These are phyloP conservation scores for Sthenelais limicola DNA, from an alignment of 2,888 invertebrate genomes.

Conservation along the genomic window DNA sequence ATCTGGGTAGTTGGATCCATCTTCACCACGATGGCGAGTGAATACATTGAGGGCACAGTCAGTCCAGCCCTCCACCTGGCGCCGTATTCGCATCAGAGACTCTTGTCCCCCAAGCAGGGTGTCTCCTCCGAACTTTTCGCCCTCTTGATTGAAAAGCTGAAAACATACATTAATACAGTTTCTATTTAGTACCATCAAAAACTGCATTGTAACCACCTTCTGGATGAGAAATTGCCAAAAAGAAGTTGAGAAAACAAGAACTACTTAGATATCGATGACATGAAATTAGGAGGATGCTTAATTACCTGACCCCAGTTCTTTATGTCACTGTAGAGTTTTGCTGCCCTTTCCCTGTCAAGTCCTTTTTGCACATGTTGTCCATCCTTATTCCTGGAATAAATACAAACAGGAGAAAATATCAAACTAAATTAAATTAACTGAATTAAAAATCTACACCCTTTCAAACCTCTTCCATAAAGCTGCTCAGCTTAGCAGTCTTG, in stretches of 20 bases:
- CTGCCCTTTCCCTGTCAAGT: constrained; percentile 58
- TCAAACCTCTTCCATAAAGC: too few relatives aligned
- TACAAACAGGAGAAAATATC: too few relatives aligned
- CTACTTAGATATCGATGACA: background rate
- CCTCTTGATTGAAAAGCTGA: constrained; percentile 61
- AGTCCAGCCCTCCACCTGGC: constrained; percentile 69
- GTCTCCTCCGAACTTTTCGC: constrained; percentile 69
- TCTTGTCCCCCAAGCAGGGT: constrained; percentile 66
- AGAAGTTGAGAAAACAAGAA: background rate
- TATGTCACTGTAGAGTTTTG: constrained; percentile 56
- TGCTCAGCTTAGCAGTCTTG: too few relatives aligned
- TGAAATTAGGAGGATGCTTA: background rate
- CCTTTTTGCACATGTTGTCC: constrained; percentile 58
- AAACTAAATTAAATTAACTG: too few relatives aligned
- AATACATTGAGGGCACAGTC: constrained; percentile 68
- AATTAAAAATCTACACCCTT: too few relatives aligned
- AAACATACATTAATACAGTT: constrained; percentile 15
- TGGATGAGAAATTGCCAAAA: background rate
- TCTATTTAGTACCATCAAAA: background rate
- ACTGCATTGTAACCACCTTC: background rate
- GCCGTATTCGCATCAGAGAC: constrained; percentile 58
- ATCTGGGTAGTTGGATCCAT: constrained; percentile 61
- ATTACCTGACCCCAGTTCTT: constrained; percentile 63
- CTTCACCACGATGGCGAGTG: constrained; percentile 63
- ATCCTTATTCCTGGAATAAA: constrained; percentile 59